Percentiles rank a stretch among this genome's conserved stretches.
Evolutionary conservation across 2,113 vertebrate genomes (phyloP).

Genomic region (Phylloscopus whistleri): DNA sequence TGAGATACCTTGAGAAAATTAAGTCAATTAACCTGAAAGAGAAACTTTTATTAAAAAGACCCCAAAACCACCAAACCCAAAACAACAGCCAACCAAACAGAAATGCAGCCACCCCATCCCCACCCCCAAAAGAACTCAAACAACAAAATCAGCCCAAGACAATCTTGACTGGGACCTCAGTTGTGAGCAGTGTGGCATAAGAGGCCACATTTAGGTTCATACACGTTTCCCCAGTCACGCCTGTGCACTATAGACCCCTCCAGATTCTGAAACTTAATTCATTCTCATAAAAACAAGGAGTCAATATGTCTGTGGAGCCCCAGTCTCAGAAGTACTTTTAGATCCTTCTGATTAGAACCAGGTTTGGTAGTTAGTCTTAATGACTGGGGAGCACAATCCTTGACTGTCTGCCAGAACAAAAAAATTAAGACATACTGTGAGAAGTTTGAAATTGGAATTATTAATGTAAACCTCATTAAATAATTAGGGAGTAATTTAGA

Average conservation of each 20-base stretch:
- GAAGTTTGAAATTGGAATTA: background rate
- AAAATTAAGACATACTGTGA: background rate
- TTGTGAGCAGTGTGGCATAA: background rate
- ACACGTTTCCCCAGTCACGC: background rate
- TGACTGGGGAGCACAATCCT: background rate
- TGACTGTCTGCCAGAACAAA: background rate
- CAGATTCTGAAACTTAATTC: background rate
- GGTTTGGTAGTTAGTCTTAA: background rate
- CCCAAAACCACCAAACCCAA: background rate
- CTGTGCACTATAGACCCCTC: background rate
- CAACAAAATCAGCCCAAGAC: background rate
- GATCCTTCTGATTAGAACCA: background rate
- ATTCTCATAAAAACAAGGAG: background rate
- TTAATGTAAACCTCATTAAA: background rate
- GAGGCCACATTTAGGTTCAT: background rate
- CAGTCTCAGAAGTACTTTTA: background rate
- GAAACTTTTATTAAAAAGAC: background rate
- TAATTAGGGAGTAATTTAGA: background rate
- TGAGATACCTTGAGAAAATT: background rate
- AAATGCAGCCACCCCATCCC: background rate
- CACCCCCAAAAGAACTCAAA: fast-evolving
- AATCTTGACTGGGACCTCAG: background rate
- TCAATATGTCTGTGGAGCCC: background rate
- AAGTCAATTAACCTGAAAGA: background rate
- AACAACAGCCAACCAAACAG: background rate